Conservation (phyloP, 2,113 vertebrate species). For the Numida meleagris region DNA sequence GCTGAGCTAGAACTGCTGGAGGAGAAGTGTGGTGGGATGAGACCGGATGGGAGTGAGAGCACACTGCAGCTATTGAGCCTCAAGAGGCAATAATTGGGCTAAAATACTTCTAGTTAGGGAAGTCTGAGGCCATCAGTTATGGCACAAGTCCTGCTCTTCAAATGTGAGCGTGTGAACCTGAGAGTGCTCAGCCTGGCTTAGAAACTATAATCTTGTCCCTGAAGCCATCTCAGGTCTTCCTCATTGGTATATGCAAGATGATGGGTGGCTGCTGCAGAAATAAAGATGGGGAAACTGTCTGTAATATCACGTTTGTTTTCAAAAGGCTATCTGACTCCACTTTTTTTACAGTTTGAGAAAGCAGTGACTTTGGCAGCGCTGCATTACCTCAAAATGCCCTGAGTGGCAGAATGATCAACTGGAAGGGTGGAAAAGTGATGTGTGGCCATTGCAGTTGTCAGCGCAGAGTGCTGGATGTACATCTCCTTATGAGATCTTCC, state of each 20-base stretch:
- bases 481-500: not conserved
- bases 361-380: not conserved
- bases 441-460: fast-evolving
- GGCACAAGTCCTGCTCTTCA: not conserved
- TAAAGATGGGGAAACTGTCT: not conserved
- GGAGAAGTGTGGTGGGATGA: not conserved
- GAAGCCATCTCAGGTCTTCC: not conserved
- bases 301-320: slow-evolving; percentile 33
- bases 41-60: not conserved
- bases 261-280: not conserved
- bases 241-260: not conserved
- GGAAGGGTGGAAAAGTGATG: not conserved
- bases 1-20: fast-evolving
- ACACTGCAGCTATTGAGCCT: fast-evolving
- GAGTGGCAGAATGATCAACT: not conserved
- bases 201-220: not conserved
- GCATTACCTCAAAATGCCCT: not conserved
- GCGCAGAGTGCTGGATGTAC: not conserved
- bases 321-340: slow-evolving; percentile 16
- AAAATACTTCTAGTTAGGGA: not conserved
- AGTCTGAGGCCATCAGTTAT: not conserved
- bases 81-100: not conserved
- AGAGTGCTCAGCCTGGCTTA: not conserved
- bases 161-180: slow-evolving; percentile 1
- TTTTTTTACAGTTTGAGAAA: not conserved